Percentiles rank a stretch among this genome's conserved stretches.
phyloP scores from a whole-genome alignment of 92 coral and sea anemone genomes.

The Paramuricea clavata region DNA sequence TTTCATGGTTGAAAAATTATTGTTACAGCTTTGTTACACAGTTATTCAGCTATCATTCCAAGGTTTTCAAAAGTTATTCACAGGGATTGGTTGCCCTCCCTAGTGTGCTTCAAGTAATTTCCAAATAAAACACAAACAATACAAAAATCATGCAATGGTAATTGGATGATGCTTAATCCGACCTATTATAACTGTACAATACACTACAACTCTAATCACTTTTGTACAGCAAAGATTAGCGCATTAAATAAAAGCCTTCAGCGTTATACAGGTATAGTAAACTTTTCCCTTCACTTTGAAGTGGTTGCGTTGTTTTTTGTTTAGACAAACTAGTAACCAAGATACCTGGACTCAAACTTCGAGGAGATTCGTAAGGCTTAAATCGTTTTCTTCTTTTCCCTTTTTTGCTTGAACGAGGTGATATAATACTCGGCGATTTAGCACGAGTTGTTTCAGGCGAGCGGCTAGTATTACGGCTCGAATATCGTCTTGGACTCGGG shows the following conservation, averaged over 20 bases:
- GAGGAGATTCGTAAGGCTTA: slow-evolving; percentile 18
- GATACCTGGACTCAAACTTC: slow-evolving; percentile 41
- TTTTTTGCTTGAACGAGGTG: slow-evolving; percentile 68
- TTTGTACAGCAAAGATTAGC: not conserved
- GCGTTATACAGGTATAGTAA: not conserved
- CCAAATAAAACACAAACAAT: not conserved
- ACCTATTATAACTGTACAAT: not conserved
- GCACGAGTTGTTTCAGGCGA: slow-evolving; percentile 44
- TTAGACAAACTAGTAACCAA: not conserved
- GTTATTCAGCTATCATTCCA: no score
- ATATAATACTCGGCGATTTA: slow-evolving; percentile 60
- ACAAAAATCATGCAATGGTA: not conserved
- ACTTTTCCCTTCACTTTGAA: not conserved
- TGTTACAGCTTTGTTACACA: no score
- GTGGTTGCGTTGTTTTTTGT: slow-evolving; percentile 20
- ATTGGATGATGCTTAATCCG: not conserved
- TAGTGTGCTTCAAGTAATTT: no score
- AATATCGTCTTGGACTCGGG: slow-evolving; percentile 28
- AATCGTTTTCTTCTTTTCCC: slow-evolving; percentile 20
- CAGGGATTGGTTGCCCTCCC: no score
- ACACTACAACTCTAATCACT: not conserved
- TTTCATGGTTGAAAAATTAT: no score
- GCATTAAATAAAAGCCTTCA: slow-evolving; percentile 4
- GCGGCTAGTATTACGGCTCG: slow-evolving; percentile 49
- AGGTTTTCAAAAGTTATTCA: no score